Conservation (phyloP, 2,888 invertebrate genomes). For the Macropis europaea region DNA sequence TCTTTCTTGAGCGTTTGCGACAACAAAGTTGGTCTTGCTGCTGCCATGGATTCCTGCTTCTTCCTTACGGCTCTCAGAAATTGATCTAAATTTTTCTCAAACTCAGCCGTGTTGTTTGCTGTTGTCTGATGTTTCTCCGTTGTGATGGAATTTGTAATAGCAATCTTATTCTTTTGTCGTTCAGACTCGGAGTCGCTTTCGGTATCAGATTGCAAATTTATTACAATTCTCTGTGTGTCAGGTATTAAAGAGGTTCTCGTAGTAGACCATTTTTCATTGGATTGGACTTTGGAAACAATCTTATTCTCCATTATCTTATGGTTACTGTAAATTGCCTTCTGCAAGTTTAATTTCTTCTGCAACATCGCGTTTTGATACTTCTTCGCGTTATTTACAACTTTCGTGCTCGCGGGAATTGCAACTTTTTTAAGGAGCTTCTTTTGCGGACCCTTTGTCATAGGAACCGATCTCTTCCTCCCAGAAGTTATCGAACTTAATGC, state of each 20-base stretch:
- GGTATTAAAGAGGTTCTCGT: conserved; percentile 56
- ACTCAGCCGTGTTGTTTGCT: conserved; percentile 69
- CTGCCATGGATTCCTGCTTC: conserved; percentile 70
- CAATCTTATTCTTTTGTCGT: not conserved
- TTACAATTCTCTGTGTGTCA: conserved; percentile 69
- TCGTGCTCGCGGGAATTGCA: conserved; percentile 66
- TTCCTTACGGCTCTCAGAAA: conserved; percentile 74
- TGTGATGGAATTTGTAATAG: not conserved
- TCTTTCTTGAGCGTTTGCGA: conserved; percentile 27
- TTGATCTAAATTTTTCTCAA: conserved; percentile 75
- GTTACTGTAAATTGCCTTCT: conserved; percentile 57
- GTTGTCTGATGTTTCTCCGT: conserved; percentile 18
- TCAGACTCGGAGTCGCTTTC: conserved; percentile 73
- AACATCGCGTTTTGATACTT: conserved; percentile 68
- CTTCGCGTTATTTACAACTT: conserved; percentile 74
- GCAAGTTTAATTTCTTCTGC: conserved; percentile 68
- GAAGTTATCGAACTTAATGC: not conserved
- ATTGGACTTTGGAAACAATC: conserved; percentile 58
- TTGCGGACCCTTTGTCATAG: conserved; percentile 43
- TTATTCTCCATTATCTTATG: conserved; percentile 51
- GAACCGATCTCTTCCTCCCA: conserved; percentile 51
- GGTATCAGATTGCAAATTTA: conserved; percentile 73
- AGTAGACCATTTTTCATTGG: conserved; percentile 53
- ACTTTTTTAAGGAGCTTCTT: conserved; percentile 67
- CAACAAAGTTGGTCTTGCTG: conserved; percentile 36